A percentile compares a stretch with the other conserved stretches of the same genome.
These are phyloP conservation scores for Ornithorhynchus anatinus DNA, from an alignment of 2,113 vertebrate genomes.

Conservation along the genomic window DNA sequence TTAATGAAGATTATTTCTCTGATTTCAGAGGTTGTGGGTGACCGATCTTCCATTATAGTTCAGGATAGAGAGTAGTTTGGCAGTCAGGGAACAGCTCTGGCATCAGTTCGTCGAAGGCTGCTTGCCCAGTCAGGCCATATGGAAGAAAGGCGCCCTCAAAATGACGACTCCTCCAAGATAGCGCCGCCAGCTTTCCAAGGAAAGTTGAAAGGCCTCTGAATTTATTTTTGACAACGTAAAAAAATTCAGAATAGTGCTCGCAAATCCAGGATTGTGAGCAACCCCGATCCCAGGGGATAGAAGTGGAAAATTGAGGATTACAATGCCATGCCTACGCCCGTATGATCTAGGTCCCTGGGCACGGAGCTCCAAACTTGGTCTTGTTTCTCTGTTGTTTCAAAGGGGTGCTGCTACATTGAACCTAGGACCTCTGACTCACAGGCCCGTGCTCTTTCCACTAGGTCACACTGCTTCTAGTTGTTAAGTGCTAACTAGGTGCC, in stretches of 20 bases:
- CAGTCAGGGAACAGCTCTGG: not conserved
- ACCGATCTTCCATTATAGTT: not conserved
- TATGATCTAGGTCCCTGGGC: too few relatives aligned
- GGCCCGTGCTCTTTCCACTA: too few relatives aligned
- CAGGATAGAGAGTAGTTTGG: not conserved
- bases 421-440: too few relatives aligned
- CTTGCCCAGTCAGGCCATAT: not conserved
- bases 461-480: too few relatives aligned
- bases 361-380: too few relatives aligned
- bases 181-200: not conserved
- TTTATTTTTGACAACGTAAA: not conserved
- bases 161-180: not conserved
- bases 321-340: too few relatives aligned
- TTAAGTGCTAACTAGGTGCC: too few relatives aligned
- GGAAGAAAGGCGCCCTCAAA: not conserved
- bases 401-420: too few relatives aligned
- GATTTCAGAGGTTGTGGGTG: not conserved
- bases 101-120: fast-evolving
- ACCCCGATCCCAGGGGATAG: not conserved
- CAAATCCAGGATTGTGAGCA: not conserved
- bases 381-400: too few relatives aligned
- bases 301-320: not conserved
- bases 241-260: not conserved
- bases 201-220: not conserved
- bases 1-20: not conserved